Conservation (phyloP, 2,888 invertebrate species). For the Spialia ferax region DNA sequence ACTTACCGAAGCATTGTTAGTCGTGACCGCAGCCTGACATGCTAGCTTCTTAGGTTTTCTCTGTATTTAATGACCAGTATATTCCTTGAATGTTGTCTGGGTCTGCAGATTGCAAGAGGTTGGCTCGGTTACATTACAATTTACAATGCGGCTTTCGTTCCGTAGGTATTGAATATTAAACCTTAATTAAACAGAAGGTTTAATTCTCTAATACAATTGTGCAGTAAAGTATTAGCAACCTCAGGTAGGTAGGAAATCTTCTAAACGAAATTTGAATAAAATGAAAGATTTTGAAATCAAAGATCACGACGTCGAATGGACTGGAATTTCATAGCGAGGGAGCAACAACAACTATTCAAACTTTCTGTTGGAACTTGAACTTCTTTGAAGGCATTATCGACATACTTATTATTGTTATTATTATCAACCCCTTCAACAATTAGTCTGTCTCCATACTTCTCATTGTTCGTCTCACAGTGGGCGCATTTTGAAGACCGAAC, state of each 20-base stretch:
- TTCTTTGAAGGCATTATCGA: neutral
- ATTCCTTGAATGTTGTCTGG: neutral
- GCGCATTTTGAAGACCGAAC: slow-evolving; percentile 16
- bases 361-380: too few species aligned
- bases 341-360: neutral
- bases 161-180: neutral
- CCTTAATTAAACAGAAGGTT: neutral
- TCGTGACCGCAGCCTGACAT: slow-evolving; percentile 20
- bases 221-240: too few species aligned
- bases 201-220: too few species aligned
- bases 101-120: neutral
- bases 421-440: slow-evolving; percentile 8
- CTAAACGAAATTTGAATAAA: too few species aligned
- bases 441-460: slow-evolving; percentile 3
- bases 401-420: slow-evolving; percentile 12
- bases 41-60: slow-evolving; percentile 16
- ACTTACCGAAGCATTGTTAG: slow-evolving; percentile 19
- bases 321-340: neutral
- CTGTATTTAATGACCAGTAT: slow-evolving; percentile 20
- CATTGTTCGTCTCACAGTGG: slow-evolving; percentile 15
- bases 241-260: neutral
- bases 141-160: neutral
- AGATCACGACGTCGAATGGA: neutral
- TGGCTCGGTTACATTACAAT: neutral
- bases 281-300: too few species aligned